phyloP scores from a whole-genome alignment of 2,888 invertebrate species.

The Macrophya annulata region DNA sequence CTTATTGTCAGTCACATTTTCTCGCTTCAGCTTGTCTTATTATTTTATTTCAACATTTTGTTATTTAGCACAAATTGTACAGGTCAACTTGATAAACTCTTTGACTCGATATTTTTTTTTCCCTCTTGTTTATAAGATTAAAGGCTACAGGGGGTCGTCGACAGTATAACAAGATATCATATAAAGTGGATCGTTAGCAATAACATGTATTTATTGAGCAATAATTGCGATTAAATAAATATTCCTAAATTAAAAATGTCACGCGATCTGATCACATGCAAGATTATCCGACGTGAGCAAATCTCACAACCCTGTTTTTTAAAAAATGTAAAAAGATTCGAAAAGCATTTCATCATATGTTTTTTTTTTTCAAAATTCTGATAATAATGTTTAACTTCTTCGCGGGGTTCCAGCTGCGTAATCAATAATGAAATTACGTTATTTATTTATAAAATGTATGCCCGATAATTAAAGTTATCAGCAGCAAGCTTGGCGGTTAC shows the following conservation, averaged over 20 bases:
- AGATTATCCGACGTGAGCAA: not conserved
- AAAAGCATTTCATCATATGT: constrained; percentile 8
- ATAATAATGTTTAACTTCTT: not conserved
- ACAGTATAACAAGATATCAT: not conserved
- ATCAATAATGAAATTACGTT: not conserved
- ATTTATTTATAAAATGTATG: constrained; percentile 18
- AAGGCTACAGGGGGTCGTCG: constrained; percentile 53
- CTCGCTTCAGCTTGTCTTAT: not conserved
- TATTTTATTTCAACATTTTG: constrained; percentile 34
- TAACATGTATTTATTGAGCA: constrained; percentile 7
- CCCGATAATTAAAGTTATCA: not conserved
- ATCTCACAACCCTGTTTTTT: not conserved
- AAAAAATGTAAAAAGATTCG: not conserved
- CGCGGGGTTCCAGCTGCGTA: constrained; percentile 13
- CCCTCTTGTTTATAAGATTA: constrained; percentile 9
- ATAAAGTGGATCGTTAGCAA: not conserved
- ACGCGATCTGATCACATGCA: not conserved
- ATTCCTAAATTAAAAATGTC: not conserved
- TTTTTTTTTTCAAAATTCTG: not conserved
- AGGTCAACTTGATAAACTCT: constrained; percentile 44
- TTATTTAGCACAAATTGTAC: constrained; percentile 17
- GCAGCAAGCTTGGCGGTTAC: not conserved
- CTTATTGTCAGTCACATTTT: not conserved
- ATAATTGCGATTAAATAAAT: not conserved
- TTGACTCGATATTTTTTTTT: not conserved